Percentiles rank a stretch among this genome's conserved stretches.
Evolutionary conservation across 1,140 invertebrate species (phyloP).

Genomic region (Neuroterus valhalla): DNA sequence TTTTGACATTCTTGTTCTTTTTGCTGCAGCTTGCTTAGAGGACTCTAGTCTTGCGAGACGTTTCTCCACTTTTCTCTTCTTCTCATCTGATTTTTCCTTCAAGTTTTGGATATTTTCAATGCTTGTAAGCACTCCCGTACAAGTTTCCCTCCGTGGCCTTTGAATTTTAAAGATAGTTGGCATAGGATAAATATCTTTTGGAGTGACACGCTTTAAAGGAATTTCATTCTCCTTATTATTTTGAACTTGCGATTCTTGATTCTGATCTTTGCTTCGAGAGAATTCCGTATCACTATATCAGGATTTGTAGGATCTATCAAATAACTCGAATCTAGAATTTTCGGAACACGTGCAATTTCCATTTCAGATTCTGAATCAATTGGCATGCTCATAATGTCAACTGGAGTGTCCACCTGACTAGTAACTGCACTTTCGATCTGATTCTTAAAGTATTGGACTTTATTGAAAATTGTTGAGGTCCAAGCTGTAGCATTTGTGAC

Average conservation of each 20-base stretch:
- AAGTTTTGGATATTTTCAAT: constrained; percentile 6
- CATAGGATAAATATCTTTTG: background rate
- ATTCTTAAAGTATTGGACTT: background rate
- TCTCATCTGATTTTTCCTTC: background rate
- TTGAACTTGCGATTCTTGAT: background rate
- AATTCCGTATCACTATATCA: too few species aligned
- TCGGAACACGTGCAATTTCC: too few species aligned
- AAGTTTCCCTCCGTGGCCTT: background rate
- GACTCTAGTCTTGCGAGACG: too few species aligned
- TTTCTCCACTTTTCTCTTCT: background rate
- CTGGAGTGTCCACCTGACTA: background rate
- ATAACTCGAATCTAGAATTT: too few species aligned
- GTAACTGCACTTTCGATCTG: background rate
- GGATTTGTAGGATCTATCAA: too few species aligned
- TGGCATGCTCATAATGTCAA: too few species aligned
- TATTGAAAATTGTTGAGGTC: background rate
- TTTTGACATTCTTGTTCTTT: too few species aligned
- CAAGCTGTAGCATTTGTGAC: background rate
- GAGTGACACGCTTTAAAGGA: background rate
- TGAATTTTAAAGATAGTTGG: background rate
- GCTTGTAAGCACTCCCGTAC: background rate
- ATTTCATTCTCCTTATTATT: background rate
- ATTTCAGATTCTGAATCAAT: too few species aligned
- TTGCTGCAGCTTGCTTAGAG: too few species aligned
- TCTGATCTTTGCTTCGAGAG: too few species aligned